These are phyloP conservation scores for Rhagonycha fulva DNA, from an alignment of 2,888 invertebrate genomes.

Conservation along the genomic window DNA sequence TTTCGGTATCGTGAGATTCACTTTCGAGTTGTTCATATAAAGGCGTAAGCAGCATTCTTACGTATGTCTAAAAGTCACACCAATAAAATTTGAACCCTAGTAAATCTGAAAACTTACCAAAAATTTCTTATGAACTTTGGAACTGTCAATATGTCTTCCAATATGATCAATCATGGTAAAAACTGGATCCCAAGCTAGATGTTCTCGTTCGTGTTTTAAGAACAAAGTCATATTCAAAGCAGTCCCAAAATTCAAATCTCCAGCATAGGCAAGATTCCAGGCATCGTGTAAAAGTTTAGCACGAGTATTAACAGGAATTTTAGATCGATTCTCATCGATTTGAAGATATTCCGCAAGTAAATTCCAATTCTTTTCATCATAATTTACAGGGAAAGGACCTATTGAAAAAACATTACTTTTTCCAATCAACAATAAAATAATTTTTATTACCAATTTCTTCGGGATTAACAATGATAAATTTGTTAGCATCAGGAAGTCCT, in stretches of 20 bases:
- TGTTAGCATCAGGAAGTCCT: constrained; percentile 60
- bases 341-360: constrained; percentile 68
- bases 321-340: constrained; percentile 58
- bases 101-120: constrained; percentile 59
- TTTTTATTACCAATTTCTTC: constrained; percentile 73
- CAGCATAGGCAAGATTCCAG: constrained; percentile 78
- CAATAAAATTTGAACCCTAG: neutral
- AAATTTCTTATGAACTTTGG: constrained; percentile 69
- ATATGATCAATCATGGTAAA: constrained; percentile 84
- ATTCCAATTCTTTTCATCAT: constrained; percentile 78
- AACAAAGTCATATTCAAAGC: constrained; percentile 82
- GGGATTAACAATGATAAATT: constrained; percentile 79
- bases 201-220: constrained; percentile 71
- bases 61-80: constrained; percentile 63
- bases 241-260: constrained; percentile 73
- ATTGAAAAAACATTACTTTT: neutral
- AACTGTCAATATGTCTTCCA: constrained; percentile 72
- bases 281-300: constrained; percentile 78
- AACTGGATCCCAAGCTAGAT: constrained; percentile 81
- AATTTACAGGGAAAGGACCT: constrained; percentile 85
- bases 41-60: constrained; percentile 69
- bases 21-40: constrained; percentile 71
- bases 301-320: constrained; percentile 72
- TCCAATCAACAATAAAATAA: neutral
- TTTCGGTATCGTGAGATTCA: constrained; percentile 61